Evolutionary conservation across 2,113 vertebrate species (phyloP).

Genomic region (Phyllostomus discolor): DNA sequence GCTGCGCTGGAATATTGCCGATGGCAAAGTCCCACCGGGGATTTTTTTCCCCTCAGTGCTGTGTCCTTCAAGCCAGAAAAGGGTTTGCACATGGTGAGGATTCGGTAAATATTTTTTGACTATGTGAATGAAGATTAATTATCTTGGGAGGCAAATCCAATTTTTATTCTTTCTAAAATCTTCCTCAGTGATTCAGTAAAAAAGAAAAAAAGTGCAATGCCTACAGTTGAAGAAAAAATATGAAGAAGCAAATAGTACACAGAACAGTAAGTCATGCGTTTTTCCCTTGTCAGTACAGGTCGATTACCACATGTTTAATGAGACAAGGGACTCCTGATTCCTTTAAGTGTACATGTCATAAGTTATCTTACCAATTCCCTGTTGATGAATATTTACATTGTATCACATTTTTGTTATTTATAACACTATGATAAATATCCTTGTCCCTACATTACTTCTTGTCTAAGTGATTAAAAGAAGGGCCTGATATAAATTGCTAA

Average conservation of each 20-base stretch:
- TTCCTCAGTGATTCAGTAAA: not conserved
- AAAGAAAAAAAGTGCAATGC: not conserved
- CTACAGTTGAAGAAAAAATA: not conserved
- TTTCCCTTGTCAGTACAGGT: not conserved
- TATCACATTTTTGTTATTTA: conserved; percentile 12
- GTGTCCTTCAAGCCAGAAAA: not conserved
- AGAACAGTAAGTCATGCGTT: not conserved
- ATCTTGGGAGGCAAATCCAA: not conserved
- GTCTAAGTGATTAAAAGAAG: not conserved
- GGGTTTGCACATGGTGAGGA: not conserved
- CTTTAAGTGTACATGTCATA: not conserved
- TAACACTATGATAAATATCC: conserved; percentile 4
- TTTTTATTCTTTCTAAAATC: not conserved
- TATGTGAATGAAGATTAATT: not conserved
- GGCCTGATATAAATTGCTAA: conserved; percentile 15
- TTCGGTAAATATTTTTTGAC: not conserved
- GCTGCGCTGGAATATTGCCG: not conserved
- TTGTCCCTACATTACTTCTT: conserved; percentile 18
- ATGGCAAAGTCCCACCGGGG: not conserved
- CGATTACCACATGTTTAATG: not conserved
- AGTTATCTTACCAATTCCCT: conserved; percentile 9
- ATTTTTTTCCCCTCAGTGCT: not conserved
- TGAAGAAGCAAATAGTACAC: not conserved
- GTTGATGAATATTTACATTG: conserved; percentile 16
- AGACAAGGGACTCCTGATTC: not conserved